A percentile compares a stretch with the other conserved stretches of the same genome.
Evolutionary conservation across 2,888 invertebrate species (phyloP).

Genomic region (Nomada fabriciana): DNA sequence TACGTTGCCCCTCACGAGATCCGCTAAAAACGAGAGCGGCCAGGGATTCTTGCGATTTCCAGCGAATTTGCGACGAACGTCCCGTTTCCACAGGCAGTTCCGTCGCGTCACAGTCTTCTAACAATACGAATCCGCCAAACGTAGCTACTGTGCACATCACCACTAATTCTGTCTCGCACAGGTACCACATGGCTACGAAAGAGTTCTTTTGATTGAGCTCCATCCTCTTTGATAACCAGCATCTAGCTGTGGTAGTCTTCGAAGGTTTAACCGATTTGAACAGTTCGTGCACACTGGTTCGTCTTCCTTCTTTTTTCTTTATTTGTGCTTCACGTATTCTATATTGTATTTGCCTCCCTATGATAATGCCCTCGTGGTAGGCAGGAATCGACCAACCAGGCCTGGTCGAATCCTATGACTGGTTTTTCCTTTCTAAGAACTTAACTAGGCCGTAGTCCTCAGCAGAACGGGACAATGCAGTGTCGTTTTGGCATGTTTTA

Average conservation of each 20-base stretch:
- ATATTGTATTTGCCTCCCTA: slow-evolving; percentile 65
- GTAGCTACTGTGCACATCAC: slow-evolving; percentile 62
- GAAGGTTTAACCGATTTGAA: slow-evolving; percentile 30
- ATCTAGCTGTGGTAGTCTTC: slow-evolving; percentile 30
- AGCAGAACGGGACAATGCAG: slow-evolving; percentile 55
- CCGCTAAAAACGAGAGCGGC: slow-evolving; percentile 60
- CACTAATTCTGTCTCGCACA: slow-evolving; percentile 62
- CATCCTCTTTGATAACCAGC: slow-evolving; percentile 62
- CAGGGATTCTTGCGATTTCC: slow-evolving; percentile 75
- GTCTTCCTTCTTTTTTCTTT: slow-evolving; percentile 24
- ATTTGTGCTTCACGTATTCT: slow-evolving; percentile 48
- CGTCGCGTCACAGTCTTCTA: slow-evolving; percentile 68
- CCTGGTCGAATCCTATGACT: slow-evolving; percentile 82
- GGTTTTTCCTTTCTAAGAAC: slow-evolving; percentile 77
- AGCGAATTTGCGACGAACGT: slow-evolving; percentile 69
- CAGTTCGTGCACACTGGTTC: slow-evolving; percentile 34
- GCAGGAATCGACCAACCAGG: slow-evolving; percentile 79
- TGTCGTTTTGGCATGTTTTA: slow-evolving; percentile 66
- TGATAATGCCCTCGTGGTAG: slow-evolving; percentile 83
- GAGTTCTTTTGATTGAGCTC: slow-evolving; percentile 77
- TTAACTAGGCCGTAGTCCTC: slow-evolving; percentile 71
- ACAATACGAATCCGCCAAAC: slow-evolving; percentile 60
- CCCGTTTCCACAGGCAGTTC: slow-evolving; percentile 25
- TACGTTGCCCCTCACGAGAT: slow-evolving; percentile 20
- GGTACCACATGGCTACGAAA: slow-evolving; percentile 61